Base-by-base conservation (phyloP, 1,140 invertebrate genomes). In the Venturia canescens region DNA sequence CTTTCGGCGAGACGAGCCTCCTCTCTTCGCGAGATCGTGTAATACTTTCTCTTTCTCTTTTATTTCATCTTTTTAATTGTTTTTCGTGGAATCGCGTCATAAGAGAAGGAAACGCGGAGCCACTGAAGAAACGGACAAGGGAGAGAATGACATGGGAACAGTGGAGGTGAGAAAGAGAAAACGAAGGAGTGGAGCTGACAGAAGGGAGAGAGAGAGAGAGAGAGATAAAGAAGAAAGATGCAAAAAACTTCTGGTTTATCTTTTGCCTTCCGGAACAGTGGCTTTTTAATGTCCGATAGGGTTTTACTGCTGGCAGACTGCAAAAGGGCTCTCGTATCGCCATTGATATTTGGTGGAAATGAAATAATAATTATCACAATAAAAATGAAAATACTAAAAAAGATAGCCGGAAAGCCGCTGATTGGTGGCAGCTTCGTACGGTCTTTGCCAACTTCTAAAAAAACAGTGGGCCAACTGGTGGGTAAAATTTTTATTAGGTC, bases 41-140 rank as follows among this genome's bases (percentile, higher is more conserved):
- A 63, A 76, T 76, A 76, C 74, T 76, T 76, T 76, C 74, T 76
- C 74, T 76, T 76, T 76, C 74, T 38, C 74, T 60, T 74, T 74
- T 76, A 76, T 76, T 76, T 60, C 50, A 63, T 26, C 74, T 76
- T 53, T 76, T 76, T 76, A 76, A 76, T 76, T 76, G 53, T 76
- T 76, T 76, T 76, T 76, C 53, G 74, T 63, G 53, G 74, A 60
- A 76, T 60, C 53, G 29, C 29, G 13, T 69, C 27, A 31, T 69
- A 15, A 69, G 29, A 34, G 29, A 16, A 15, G 13, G 66, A 21
- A 15, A 23, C 13, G 4, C 16, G 29, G n/a, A n/a, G 13, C 60
- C 23, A 69, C 27, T 31, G n/a, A n/a, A 69, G n/a, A n/a, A 69
- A 69, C 27, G 31, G 27, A 69, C 29, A 11, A 15, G 60, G 27